phyloP scores from a whole-genome alignment of 2,113 vertebrate species.

The Hystrix brachyura region DNA sequence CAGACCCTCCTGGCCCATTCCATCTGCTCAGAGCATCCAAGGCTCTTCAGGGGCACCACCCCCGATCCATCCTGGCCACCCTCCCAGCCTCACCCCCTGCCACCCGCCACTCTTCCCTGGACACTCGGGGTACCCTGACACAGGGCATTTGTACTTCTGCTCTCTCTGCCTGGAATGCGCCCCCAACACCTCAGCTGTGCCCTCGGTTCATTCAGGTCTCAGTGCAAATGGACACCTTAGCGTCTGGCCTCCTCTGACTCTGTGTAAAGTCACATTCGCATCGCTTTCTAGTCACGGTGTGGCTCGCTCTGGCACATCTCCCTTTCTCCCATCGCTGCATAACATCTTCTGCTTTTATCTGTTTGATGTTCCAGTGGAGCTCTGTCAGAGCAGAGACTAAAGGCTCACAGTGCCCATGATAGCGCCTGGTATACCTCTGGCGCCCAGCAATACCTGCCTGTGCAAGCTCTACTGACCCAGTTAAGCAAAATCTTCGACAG shows the following conservation, averaged over 20 bases:
- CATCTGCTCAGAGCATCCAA: accelerated
- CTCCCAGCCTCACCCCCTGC: neutral
- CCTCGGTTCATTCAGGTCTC: neutral
- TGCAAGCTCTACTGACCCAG: neutral
- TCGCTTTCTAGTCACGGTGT: neutral
- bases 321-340: neutral
- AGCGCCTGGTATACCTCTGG: accelerated
- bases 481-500: accelerated
- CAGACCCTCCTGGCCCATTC: no score
- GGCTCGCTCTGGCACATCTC: neutral
- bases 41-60: neutral
- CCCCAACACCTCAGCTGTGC: neutral
- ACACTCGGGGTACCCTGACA: neutral
- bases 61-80: neutral
- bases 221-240: neutral
- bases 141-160: neutral
- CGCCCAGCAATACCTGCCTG: accelerated
- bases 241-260: accelerated
- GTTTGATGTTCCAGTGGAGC: neutral
- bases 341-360: neutral
- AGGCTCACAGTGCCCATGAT: neutral
- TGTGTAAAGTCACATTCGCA: neutral
- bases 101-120: neutral
- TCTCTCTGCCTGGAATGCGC: neutral
- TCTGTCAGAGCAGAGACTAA: neutral